phyloP scores from a whole-genome alignment of 2,888 invertebrate genomes.

The Syrista parreyssii region DNA sequence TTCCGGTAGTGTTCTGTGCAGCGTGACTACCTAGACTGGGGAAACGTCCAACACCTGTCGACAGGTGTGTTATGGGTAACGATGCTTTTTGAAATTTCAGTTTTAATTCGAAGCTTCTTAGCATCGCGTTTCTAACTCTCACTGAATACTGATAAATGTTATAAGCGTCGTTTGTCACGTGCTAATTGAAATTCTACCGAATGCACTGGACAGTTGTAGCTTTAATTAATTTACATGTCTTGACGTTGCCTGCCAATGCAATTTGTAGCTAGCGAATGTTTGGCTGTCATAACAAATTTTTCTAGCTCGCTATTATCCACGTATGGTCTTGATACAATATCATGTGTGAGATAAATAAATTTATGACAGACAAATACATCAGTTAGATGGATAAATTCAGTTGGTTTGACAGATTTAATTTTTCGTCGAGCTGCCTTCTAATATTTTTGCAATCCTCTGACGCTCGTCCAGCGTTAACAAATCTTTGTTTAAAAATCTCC shows the following conservation, averaged over 20 bases:
- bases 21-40: not conserved
- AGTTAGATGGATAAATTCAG: not conserved
- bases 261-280: not conserved
- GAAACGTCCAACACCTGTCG: conserved; percentile 47
- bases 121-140: not conserved
- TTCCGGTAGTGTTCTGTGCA: not conserved
- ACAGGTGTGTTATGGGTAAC: conserved; percentile 45
- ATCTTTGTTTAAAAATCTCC: conserved; percentile 13
- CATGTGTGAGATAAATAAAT: not conserved
- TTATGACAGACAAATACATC: not conserved
- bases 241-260: not conserved
- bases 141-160: not conserved
- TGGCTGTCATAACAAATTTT: not conserved
- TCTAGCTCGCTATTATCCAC: not conserved
- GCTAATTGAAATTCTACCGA: not conserved
- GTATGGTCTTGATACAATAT: not conserved
- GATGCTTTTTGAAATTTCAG: not conserved
- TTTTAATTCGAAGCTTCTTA: not conserved
- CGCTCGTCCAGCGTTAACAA: conserved; percentile 40
- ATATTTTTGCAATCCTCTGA: conserved; percentile 23
- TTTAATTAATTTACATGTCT: not conserved
- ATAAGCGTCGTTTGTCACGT: not conserved
- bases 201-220: not conserved
- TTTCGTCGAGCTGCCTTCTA: not conserved
- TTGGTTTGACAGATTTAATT: not conserved